Percentiles rank a stretch among this genome's conserved stretches.
phyloP scores from a whole-genome alignment of 2,888 invertebrate species.

The Tricholauxania praeusta region DNA sequence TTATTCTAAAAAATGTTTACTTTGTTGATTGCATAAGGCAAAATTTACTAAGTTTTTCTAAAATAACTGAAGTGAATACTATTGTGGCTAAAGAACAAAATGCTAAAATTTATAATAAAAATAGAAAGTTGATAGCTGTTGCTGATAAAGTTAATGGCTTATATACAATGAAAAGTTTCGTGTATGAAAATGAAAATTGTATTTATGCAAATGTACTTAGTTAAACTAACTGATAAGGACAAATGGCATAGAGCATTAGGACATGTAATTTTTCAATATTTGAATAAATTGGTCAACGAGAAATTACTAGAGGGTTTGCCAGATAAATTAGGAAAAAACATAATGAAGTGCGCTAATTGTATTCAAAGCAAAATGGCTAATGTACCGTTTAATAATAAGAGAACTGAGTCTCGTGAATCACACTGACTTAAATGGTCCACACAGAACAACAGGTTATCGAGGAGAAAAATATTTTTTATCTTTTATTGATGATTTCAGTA shows the following conservation, averaged over 20 bases:
- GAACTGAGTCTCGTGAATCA: slow-evolving; percentile 19
- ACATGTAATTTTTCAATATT: slow-evolving; percentile 31
- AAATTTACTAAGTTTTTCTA: slow-evolving; percentile 24
- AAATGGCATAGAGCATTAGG: slow-evolving; percentile 32
- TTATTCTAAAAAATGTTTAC: slow-evolving; percentile 17
- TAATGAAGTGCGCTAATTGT: slow-evolving; percentile 35
- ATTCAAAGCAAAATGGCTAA: slow-evolving; percentile 40
- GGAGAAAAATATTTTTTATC: slow-evolving; percentile 6
- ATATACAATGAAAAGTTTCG: slow-evolving; percentile 35
- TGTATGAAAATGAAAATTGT: slow-evolving; percentile 17
- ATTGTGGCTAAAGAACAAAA: slow-evolving; percentile 17
- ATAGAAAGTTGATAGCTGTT: slow-evolving; percentile 29
- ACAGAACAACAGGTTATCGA: background rate
- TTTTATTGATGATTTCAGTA: background rate
- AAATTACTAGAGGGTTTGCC: slow-evolving; percentile 35
- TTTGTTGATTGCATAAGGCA: slow-evolving; percentile 9
- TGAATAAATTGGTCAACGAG: slow-evolving; percentile 28
- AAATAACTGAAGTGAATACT: slow-evolving; percentile 24
- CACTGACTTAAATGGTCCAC: slow-evolving; percentile 35
- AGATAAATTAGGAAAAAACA: slow-evolving; percentile 32
- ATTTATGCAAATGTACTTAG: slow-evolving; percentile 20
- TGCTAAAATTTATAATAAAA: slow-evolving; percentile 26
- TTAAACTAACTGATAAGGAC: slow-evolving; percentile 30
- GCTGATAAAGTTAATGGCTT: slow-evolving; percentile 32
- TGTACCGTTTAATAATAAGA: slow-evolving; percentile 25